phyloP scores from a whole-genome alignment of 2,113 vertebrate species.

The Aleadryas rufinucha region DNA sequence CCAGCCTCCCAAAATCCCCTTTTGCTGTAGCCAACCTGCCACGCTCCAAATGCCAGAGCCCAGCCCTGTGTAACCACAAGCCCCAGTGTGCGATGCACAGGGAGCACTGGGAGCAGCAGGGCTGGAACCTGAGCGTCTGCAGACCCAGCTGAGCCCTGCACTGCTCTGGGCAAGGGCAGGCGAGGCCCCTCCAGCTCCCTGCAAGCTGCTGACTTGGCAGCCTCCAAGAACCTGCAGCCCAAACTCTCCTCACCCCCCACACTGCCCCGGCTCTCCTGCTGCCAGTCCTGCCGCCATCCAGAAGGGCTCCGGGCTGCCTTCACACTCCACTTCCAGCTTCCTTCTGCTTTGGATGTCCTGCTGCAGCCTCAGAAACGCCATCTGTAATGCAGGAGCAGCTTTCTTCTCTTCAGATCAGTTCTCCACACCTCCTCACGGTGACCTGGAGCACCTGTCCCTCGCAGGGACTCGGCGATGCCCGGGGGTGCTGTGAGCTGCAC shows the following conservation, averaged over 20 bases:
- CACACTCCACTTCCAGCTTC: conserved; percentile 3
- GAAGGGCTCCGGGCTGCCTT: neutral
- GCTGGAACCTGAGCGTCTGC: neutral
- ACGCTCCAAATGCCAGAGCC: neutral
- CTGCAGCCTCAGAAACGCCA: neutral
- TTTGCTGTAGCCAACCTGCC: neutral
- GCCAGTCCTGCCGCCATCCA: neutral
- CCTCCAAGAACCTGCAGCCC: neutral
- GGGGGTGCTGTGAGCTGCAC: neutral
- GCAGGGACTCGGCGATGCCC: neutral
- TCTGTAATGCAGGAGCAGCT: neutral
- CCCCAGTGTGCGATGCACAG: neutral
- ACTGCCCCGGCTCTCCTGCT: neutral
- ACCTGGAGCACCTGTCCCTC: neutral
- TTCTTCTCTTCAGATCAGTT: neutral
- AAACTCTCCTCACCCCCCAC: neutral
- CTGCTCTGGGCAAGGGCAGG: conserved; percentile 13
- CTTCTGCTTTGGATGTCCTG: neutral
- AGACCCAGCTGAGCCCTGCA: neutral
- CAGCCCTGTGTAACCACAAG: neutral
- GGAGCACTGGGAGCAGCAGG: neutral
- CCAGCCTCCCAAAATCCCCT: neutral
- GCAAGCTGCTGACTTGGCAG: conserved; percentile 20
- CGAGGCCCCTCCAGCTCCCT: neutral
- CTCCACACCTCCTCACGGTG: neutral